These are phyloP conservation scores for Drosophila histrio DNA, from an alignment of 2,888 invertebrate species.

Conservation along the genomic window DNA sequence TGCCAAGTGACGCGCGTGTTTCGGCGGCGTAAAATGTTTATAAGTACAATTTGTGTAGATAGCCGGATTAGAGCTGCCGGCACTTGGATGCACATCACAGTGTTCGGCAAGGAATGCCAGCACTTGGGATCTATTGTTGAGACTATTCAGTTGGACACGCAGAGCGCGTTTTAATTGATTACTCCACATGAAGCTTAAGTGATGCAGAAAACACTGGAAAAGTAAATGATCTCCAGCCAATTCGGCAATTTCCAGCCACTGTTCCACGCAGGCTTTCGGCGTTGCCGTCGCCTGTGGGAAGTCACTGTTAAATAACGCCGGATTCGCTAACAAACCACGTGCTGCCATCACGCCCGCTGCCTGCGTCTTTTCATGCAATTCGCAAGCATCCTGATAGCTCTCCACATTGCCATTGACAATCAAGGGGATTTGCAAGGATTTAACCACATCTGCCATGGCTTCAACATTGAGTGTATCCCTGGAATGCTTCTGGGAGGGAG, in stretches of 20 bases:
- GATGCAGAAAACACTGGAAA: slow-evolving; percentile 96
- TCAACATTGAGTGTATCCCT: slow-evolving; percentile 89
- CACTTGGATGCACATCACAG: slow-evolving; percentile 84
- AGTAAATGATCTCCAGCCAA: slow-evolving; percentile 87
- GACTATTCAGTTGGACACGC: slow-evolving; percentile 91
- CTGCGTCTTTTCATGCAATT: slow-evolving; percentile 88
- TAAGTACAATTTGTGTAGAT: slow-evolving; percentile 68
- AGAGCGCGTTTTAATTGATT: slow-evolving; percentile 90
- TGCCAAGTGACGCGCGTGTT: slow-evolving; percentile 42
- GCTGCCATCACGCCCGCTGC: slow-evolving; percentile 96
- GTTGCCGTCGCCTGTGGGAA: slow-evolving; percentile 84
- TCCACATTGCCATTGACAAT: slow-evolving; percentile 97
- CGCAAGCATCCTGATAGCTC: slow-evolving; percentile 88
- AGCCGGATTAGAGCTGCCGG: background rate
- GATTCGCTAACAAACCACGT: slow-evolving; percentile 94
- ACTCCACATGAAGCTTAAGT: slow-evolving; percentile 97
- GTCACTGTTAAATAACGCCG: slow-evolving; percentile 90
- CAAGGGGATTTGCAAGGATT: slow-evolving; percentile 89
- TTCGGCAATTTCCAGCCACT: slow-evolving; percentile 91
- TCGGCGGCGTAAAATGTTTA: slow-evolving; percentile 55
- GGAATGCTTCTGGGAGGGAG: slow-evolving; percentile 89
- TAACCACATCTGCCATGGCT: slow-evolving; percentile 89
- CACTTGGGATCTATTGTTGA: slow-evolving; percentile 89
- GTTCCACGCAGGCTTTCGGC: slow-evolving; percentile 90
- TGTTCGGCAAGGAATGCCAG: slow-evolving; percentile 88